These are phyloP conservation scores for Dyspetes luteomarginatus DNA, from an alignment of 2,888 invertebrate species.

Conservation along the genomic window DNA sequence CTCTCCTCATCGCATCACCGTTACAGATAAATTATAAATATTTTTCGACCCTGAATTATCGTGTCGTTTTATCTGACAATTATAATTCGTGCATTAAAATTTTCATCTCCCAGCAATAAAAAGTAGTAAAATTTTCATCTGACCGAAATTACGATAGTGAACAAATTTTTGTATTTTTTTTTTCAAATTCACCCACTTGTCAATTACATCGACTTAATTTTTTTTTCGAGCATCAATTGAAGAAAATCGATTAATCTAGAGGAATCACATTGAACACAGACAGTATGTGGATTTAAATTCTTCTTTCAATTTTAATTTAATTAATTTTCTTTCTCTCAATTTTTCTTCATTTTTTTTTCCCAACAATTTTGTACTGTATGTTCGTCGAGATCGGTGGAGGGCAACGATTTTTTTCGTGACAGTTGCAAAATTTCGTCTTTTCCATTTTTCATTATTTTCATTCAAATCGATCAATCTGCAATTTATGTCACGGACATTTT, in stretches of 20 bases:
- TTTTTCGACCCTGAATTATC: no score
- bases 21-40: no score
- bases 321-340: constrained; percentile 36
- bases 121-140: no score
- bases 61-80: no score
- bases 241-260: constrained; percentile 33
- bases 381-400: constrained; percentile 46
- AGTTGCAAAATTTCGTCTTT: constrained; percentile 55
- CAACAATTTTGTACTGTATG: constrained; percentile 60
- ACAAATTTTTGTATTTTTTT: no score
- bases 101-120: no score
- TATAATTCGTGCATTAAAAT: no score
- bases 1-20: background rate
- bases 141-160: no score
- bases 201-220: background rate
- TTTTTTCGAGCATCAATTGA: constrained; percentile 28
- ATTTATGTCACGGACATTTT: background rate
- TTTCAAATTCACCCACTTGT: background rate
- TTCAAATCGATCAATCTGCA: background rate
- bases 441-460: background rate
- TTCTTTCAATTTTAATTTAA: no score
- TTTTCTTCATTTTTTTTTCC: constrained; percentile 3
- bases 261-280: constrained; percentile 66
- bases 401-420: constrained; percentile 18
- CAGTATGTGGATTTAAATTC: no score